phyloP scores from a whole-genome alignment of 30 jellyfish, hydroid and myxozoan species.

The Turritopsis rubra region DNA sequence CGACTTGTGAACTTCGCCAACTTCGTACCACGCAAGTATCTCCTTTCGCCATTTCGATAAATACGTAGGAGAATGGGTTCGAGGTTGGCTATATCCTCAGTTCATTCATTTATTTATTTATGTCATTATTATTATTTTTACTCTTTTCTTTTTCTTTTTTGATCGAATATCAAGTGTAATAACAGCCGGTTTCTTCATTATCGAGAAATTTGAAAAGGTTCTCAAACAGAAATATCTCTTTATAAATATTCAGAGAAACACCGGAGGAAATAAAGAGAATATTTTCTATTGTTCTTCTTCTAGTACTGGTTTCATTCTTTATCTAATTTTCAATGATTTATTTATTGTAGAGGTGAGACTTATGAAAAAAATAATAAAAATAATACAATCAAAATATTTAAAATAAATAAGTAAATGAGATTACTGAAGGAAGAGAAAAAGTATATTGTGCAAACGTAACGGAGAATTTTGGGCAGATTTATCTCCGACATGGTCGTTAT shows the following conservation, averaged over 20 bases:
- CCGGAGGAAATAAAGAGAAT: background rate
- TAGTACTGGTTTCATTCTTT: background rate
- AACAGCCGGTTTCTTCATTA: background rate
- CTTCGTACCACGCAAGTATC: background rate
- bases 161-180: background rate
- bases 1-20: background rate
- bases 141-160: no score
- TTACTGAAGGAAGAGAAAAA: background rate
- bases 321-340: background rate
- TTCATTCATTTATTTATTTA: no score
- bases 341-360: background rate
- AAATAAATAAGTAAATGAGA: background rate
- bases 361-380: no score
- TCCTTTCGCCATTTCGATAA: background rate
- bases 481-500: background rate
- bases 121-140: no score
- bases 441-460: background rate
- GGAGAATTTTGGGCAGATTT: background rate
- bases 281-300: no score
- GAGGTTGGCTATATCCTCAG: no score
- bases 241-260: background rate
- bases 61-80: background rate
- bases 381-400: no score
- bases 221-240: background rate
- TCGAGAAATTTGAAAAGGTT: background rate